Evolutionary conservation across 2,888 invertebrate genomes (phyloP).

Genomic region (Folsomia manolachei): DNA sequence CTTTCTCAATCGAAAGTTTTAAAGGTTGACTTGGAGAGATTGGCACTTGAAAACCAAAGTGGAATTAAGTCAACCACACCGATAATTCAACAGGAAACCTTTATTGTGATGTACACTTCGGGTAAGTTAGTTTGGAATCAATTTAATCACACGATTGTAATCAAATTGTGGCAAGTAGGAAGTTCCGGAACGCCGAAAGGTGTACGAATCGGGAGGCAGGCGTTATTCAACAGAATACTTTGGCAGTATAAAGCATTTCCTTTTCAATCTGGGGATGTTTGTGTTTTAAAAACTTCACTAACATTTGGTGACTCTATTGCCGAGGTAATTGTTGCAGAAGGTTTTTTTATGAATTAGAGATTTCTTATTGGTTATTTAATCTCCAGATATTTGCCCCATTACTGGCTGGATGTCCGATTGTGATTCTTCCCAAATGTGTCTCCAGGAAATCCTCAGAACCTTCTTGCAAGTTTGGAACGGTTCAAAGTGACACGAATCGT

Average conservation of each 20-base stretch:
- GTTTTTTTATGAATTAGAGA: neutral
- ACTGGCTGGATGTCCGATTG: constrained; percentile 67
- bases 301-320: constrained; percentile 84
- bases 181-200: constrained; percentile 54
- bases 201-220: constrained; percentile 72
- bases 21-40: too few species aligned
- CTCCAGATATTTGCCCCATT: constrained; percentile 77
- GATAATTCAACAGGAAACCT: too few species aligned
- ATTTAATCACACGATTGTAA: neutral
- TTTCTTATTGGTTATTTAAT: neutral
- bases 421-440: constrained; percentile 73
- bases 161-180: constrained; percentile 12
- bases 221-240: constrained; percentile 74
- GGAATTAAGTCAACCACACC: too few species aligned
- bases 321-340: constrained; percentile 24
- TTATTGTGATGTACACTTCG: constrained; percentile 79
- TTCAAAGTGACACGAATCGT: constrained; percentile 62
- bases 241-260: constrained; percentile 87
- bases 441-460: too few species aligned
- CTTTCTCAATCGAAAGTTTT: too few species aligned
- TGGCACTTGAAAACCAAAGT: too few species aligned
- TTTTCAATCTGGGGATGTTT: constrained; percentile 66
- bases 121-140: constrained; percentile 53
- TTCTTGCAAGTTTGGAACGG: constrained; percentile 29
- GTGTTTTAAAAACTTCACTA: constrained; percentile 84